Base-by-base conservation (phyloP, 2,797 vertebrate genomes). In the Macropus fuliginosus region DNA sequence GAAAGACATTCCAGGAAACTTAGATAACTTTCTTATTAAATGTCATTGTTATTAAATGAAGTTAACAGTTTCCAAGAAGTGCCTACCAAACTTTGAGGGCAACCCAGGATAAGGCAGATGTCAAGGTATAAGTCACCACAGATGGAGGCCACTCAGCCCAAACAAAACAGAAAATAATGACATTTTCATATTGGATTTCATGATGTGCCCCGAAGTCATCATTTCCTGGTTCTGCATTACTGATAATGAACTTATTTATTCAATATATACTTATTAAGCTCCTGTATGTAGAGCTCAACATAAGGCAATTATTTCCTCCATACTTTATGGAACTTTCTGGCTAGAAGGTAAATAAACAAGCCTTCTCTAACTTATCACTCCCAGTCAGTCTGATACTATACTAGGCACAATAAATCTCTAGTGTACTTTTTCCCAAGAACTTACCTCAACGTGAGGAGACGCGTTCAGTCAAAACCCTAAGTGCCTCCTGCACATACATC, bases 401-500 rank as follows among this genome's bases (percentile, higher is more conserved):
- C 40, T 50, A 46, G 1, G 21, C 9, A 46, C 74, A 46, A 46
- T 46, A 81, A 81, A 0, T 81, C 40, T 31, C 74, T 46, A 40
- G 16, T 40, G 16, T 40, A 18, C 16, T 74, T 29, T 74, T 21
- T 31, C 74, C 29, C 40, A 50, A 24, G 40, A 50, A 87, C 24
- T 27, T 87, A 81, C 18, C 66, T 81, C 18, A 46, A 46, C 40
- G 21, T 87, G 21, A 87, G 74, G 34, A 34, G 62, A 87, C 9
- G 16, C 93, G 62, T 56, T 4, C 89, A 89, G 91, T 94, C 1
- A 31, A 94, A 54, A 93, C 95, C 89, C 95, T 92, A 54, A 56
- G 46, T 55, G 91, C 81, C 92, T 91, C 96, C 95, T 57, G 55
- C 95, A 91, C 21, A 81, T 81, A 40, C 8, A 24, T 46, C 66